Evolutionary conservation across 2,113 vertebrate species (phyloP), one percentile per base, ranked within the genome.

Genomic region (Myrmophylax atrothorax): DNA sequence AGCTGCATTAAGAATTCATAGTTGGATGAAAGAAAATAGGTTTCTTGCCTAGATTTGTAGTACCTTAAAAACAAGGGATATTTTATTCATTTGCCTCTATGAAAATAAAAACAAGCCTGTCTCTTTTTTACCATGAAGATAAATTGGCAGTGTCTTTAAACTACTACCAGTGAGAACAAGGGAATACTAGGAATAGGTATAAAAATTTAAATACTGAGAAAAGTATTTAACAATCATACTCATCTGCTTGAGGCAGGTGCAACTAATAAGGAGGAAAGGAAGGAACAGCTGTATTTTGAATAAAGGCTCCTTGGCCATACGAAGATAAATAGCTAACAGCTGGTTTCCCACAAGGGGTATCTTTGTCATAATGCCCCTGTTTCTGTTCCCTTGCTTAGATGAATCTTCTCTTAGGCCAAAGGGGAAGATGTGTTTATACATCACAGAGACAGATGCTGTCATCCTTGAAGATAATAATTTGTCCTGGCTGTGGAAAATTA

Each of bases 241-340:
- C 91, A 97, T 97, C 79, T 96, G 58, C 38, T 85, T 52, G 31
- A 95, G 97, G 56, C 97, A 98, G 96, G 97, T 98, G 97, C 96
- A 94, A 93, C 89, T 96, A 97, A 97, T 98, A 97, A 98, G 96
- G 91, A 97, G 90, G 89, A 97, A 96, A 91, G 84, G 85, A 96
- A 73, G 38, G 53, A 98, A 97, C 98, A 98, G 97, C 98, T 98
- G 98, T 95, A 97, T 95, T 73, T 95, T 97, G 91, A 95, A 97
- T 96, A 96, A 97, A 97, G 97, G 93, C 97, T 98, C 96, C 97
- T 97, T 69, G 96, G 97, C 94, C 96, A 94, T 95, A 98, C 47
- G 81, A 98, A 98, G 98, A 99, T 97, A 98, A 99, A 99, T 98
- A 97, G 96, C 94, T 90, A 98, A 97, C 99, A 99, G 98, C 98